Conservation (phyloP, 2,113 vertebrate genomes). For the Gallinago paraguaiae region DNA sequence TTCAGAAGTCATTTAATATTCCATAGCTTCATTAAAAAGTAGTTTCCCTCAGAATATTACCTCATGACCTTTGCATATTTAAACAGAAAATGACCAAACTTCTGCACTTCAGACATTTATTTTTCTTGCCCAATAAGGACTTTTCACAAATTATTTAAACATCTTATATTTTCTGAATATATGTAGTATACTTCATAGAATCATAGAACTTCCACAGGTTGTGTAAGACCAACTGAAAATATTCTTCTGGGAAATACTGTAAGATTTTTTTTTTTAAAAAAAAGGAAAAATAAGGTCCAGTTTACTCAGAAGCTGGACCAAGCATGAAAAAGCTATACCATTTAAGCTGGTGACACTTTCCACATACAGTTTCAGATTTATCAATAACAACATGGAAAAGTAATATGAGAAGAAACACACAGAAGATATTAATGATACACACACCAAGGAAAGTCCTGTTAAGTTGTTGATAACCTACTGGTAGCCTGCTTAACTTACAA, state of each 20-base stretch:
- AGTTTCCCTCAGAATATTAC: neutral
- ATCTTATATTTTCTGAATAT: neutral
- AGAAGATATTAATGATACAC: neutral
- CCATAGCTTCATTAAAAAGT: neutral
- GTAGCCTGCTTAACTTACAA: slow-evolving; percentile 5
- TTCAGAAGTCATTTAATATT: neutral
- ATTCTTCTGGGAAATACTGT: neutral
- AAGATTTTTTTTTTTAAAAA: no score
- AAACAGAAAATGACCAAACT: neutral
- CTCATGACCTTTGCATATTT: neutral
- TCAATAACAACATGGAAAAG: neutral
- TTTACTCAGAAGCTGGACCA: neutral
- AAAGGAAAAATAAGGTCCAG: neutral
- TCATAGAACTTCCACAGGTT: neutral
- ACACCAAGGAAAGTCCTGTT: neutral
- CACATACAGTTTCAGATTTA: neutral
- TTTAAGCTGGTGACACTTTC: neutral
- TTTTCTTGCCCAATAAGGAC: neutral
- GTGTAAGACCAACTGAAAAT: neutral
- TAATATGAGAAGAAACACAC: neutral
- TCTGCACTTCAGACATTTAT: neutral
- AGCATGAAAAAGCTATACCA: neutral
- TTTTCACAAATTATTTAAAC: neutral
- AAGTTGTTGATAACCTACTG: neutral
- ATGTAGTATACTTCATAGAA: neutral